These are phyloP conservation scores for Hypomecis punctinalis DNA, from an alignment of 2,888 invertebrate genomes.

Conservation along the genomic window DNA sequence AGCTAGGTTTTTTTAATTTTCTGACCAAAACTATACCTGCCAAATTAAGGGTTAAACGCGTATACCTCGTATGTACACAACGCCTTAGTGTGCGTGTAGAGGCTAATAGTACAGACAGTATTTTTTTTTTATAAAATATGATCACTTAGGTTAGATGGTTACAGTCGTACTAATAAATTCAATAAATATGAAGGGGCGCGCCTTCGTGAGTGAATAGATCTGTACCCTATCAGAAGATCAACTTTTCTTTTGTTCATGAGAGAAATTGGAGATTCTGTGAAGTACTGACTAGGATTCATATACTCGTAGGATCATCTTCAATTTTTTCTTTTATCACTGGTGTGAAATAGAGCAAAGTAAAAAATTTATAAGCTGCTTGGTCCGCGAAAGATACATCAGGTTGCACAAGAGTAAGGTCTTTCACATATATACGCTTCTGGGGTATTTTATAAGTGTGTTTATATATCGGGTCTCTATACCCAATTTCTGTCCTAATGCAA, in stretches of 20 bases:
- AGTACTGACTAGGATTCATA: conserved; percentile 35
- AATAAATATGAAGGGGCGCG: too few relatives aligned
- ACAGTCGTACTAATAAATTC: too few relatives aligned
- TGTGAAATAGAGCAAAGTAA: conserved; percentile 23
- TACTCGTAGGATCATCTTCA: background rate
- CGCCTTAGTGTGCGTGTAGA: too few relatives aligned
- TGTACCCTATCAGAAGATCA: conserved; percentile 34
- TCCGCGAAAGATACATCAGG: conserved; percentile 32
- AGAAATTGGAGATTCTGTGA: conserved; percentile 7
- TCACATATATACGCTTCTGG: conserved; percentile 26
- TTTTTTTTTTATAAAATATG: too few relatives aligned
- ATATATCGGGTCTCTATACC: conserved; percentile 45
- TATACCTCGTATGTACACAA: too few relatives aligned
- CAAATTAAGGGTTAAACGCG: too few relatives aligned
- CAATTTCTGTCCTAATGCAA: conserved; percentile 46
- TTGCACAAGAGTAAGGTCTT: conserved; percentile 19
- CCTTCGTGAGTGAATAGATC: too few relatives aligned
- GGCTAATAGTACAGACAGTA: conserved; percentile 19
- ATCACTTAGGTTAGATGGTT: too few relatives aligned
- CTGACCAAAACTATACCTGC: too few relatives aligned
- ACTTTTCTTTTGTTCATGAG: conserved; percentile 17
- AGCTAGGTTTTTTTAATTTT: conserved; percentile 17
- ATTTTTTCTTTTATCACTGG: conserved; percentile 36
- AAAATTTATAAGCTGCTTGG: background rate
- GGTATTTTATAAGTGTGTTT: conserved; percentile 26